phyloP scores from a whole-genome alignment of 2,888 invertebrate species.

The Therioaphis trifolii region DNA sequence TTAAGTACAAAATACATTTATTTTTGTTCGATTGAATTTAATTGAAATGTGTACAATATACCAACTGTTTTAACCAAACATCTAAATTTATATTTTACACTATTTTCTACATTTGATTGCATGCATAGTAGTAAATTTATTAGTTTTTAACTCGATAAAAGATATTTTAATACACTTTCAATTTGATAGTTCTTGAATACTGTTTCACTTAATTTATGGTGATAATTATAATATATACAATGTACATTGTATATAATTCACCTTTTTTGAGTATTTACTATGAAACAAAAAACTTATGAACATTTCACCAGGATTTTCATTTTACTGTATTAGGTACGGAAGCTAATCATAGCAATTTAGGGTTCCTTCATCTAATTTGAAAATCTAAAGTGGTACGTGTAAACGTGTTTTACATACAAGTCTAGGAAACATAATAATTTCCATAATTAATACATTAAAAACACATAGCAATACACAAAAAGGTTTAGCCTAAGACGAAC shows the following conservation, averaged over 20 bases:
- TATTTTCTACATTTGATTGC: too few species aligned
- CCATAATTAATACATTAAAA: not conserved
- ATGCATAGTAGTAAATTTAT: too few species aligned
- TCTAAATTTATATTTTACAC: too few species aligned
- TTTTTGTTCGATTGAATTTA: too few species aligned
- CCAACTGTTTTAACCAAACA: too few species aligned
- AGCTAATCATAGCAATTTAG: not conserved
- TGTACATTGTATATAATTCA: conserved; percentile 4
- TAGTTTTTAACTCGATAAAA: too few species aligned
- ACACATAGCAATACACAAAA: too few species aligned
- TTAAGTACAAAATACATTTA: too few species aligned
- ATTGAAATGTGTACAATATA: too few species aligned
- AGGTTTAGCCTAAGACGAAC: too few species aligned
- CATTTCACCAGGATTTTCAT: conserved; percentile 2
- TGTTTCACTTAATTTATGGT: not conserved
- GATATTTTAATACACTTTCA: too few species aligned
- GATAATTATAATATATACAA: not conserved
- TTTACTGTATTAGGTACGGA: not conserved
- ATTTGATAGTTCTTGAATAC: too few species aligned
- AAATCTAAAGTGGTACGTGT: not conserved
- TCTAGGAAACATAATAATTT: not conserved
- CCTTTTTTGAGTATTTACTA: not conserved
- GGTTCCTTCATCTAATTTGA: not conserved
- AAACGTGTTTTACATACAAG: not conserved
- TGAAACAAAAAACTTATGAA: not conserved